Evolutionary conservation across 2,888 invertebrate species (phyloP).

Genomic region (Ichneumoninae sp.): DNA sequence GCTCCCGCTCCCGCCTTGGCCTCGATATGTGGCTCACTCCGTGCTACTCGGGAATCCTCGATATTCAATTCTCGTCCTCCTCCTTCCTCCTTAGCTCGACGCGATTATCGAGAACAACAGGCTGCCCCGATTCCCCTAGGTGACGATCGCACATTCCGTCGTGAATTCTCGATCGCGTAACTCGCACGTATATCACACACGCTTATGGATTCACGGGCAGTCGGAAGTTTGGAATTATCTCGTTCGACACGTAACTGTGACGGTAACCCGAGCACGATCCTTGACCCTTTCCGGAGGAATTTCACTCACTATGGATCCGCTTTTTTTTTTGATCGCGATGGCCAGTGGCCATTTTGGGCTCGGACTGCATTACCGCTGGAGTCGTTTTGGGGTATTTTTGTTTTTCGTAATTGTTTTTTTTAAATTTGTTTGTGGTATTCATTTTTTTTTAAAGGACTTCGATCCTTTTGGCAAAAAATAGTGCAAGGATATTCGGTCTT

Average conservation of each 20-base stretch:
- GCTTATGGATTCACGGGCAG: not conserved
- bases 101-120: slow-evolving; percentile 51
- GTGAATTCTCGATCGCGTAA: slow-evolving; percentile 41
- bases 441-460: not conserved
- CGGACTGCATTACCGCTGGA: too few species aligned
- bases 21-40: slow-evolving; percentile 26
- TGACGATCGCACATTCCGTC: slow-evolving; percentile 58
- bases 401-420: not conserved
- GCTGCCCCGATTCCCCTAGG: slow-evolving; percentile 55
- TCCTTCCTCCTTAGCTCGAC: slow-evolving; percentile 55
- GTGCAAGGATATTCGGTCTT: too few species aligned
- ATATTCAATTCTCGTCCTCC: slow-evolving; percentile 62
- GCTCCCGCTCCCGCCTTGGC: slow-evolving; percentile 3
- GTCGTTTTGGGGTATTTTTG: not conserved
- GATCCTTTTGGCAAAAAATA: too few species aligned
- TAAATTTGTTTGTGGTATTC: not conserved
- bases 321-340: not conserved
- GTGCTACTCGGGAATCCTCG: slow-evolving; percentile 57
- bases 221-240: slow-evolving; percentile 15
- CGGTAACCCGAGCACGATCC: not conserved
- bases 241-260: slow-evolving; percentile 4
- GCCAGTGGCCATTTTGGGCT: not conserved
- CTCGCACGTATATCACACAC: slow-evolving; percentile 21
- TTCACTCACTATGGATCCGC: not conserved
- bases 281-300: too few species aligned